Evolutionary conservation across 2,888 invertebrate species (phyloP), one percentile per base, ranked within the genome.

Genomic region (Pollenia labialis): DNA sequence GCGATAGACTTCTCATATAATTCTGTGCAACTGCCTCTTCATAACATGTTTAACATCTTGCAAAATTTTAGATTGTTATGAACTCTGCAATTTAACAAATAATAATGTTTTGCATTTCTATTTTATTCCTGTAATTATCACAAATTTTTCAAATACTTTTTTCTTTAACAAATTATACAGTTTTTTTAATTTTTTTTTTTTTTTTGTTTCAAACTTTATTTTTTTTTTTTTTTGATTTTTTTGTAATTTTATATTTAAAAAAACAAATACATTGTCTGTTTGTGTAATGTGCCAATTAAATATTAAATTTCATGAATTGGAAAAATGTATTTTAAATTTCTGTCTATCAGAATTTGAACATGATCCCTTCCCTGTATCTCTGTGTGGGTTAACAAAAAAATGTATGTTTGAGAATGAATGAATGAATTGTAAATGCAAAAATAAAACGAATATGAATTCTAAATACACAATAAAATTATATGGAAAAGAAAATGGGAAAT

Each of bases 221-320:
- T 72, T 11, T 44, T 44, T 46, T 54, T 14, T 16, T 11, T 23
- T 14, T 23, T 50, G 4, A 16, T 18, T 58, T 69, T 12, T 50
- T 32, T 46, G 46, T n/a, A 44, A n/a, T 12, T 72, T 74, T 56
- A 23, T 56, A 23, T 58, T 1, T 10, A n/a, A 79, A 54, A n/a
- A 23, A 80, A 80, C 23, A 40, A n/a, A n/a, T n/a, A 62, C 40
- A 54, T 64, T 72, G 58, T 42, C 18, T 77, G 64, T 83, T 74
- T 82, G 71, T 83, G 80, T 83, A 76, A 71, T 75, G 75, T 80
- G 64, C 71, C 86, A 83, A 83, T 86, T 83, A 86, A 86, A 86
- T 83, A 86, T 86, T 86, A 86, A 86, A 80, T 82, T 83, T 75
- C 75, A 86, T 86, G 85, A 82, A 82, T 86, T 69, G 81, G 82